phyloP scores from a whole-genome alignment of 2,888 invertebrate genomes.

The Coronaproctus castanopsis region DNA sequence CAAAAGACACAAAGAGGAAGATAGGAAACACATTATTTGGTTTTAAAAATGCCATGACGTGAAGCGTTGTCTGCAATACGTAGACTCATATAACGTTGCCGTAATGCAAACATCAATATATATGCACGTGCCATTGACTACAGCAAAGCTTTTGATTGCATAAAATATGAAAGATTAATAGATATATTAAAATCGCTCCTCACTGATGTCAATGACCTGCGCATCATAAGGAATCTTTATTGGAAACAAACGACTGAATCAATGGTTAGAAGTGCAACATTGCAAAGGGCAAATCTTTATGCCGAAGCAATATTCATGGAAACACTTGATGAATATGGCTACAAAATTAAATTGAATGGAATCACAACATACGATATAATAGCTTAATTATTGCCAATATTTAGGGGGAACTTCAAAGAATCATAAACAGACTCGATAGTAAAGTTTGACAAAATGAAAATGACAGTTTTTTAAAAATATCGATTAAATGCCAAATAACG shows the following conservation, averaged over 20 bases:
- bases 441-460: too few species aligned
- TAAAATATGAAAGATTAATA: background rate
- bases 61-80: background rate
- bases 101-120: background rate
- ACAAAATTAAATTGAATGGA: too few species aligned
- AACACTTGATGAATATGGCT: too few species aligned
- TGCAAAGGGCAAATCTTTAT: too few species aligned
- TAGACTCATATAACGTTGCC: background rate
- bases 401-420: too few species aligned
- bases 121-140: background rate
- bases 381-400: too few species aligned
- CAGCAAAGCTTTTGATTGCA: background rate
- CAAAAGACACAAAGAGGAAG: background rate
- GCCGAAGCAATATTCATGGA: too few species aligned
- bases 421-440: too few species aligned
- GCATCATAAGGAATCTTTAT: background rate
- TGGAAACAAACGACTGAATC: background rate
- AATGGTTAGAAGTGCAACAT: background rate
- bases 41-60: conserved; percentile 7
- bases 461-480: too few species aligned
- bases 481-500: too few species aligned
- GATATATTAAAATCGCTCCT: background rate
- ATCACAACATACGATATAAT: too few species aligned
- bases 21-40: background rate
- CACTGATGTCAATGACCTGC: background rate